Conservation (phyloP, 1,140 invertebrate species). For the Camponotus pennsylvanicus region DNA sequence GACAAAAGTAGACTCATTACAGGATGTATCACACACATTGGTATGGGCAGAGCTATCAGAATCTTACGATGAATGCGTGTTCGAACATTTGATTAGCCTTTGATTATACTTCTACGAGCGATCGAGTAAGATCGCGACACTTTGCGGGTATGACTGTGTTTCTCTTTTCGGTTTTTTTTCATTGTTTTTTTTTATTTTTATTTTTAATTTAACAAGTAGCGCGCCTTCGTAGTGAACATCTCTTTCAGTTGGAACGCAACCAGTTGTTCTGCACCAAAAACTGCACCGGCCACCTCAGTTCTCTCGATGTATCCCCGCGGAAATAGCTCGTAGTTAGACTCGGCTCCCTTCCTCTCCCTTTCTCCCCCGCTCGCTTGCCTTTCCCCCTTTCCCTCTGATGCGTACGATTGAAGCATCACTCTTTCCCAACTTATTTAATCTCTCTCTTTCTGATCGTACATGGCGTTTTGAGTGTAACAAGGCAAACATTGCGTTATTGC, state of each 20-base stretch:
- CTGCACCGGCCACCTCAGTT: slow-evolving; percentile 81
- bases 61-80: slow-evolving; percentile 66
- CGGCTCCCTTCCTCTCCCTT: not conserved
- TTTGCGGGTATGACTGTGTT: slow-evolving; percentile 72
- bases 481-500: slow-evolving; percentile 87
- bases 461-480: slow-evolving; percentile 84
- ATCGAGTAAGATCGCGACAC: slow-evolving; percentile 61
- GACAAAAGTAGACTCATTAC: slow-evolving; percentile 75
- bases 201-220: slow-evolving; percentile 71
- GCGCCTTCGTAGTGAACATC: slow-evolving; percentile 77
- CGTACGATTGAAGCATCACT: slow-evolving; percentile 73
- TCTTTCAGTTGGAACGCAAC: slow-evolving; percentile 81
- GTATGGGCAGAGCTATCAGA: slow-evolving; percentile 72
- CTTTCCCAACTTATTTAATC: slow-evolving; percentile 66
- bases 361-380: not conserved
- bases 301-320: slow-evolving; percentile 72
- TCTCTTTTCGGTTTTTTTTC: slow-evolving; percentile 54
- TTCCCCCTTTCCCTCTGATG: slow-evolving; percentile 41
- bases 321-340: slow-evolving; percentile 80
- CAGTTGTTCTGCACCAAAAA: slow-evolving; percentile 81
- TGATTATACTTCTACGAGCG: slow-evolving; percentile 67
- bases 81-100: slow-evolving; percentile 73
- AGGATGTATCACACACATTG: slow-evolving; percentile 75
- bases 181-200: slow-evolving; percentile 63
- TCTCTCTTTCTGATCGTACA: slow-evolving; percentile 68